These are phyloP conservation scores for Rapana venosa DNA, from an alignment of 2,888 invertebrate species.

Conservation along the genomic window DNA sequence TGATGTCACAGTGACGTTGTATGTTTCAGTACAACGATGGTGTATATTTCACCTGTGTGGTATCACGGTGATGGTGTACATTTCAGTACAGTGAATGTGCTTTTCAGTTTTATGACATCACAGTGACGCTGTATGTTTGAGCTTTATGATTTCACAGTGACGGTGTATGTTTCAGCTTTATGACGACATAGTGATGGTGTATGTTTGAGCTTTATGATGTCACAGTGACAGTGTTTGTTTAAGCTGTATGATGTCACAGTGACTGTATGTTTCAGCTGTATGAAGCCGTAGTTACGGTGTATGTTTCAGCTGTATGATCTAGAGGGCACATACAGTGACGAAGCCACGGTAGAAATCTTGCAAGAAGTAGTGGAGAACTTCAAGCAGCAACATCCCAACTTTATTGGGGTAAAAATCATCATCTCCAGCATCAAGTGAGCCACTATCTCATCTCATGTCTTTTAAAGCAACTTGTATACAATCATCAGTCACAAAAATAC, in stretches of 20 bases:
- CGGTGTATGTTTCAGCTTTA: background rate
- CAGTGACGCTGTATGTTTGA: background rate
- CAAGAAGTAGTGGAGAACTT: conserved; percentile 57
- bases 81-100: background rate
- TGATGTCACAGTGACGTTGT: background rate
- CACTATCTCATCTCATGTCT: background rate
- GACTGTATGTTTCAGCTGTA: background rate
- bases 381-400: conserved; percentile 59
- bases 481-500: background rate
- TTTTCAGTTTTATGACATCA: background rate
- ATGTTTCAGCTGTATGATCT: conserved; percentile 64
- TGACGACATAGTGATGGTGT: background rate
- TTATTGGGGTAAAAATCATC: conserved; percentile 67
- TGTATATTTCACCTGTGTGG: background rate
- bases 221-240: background rate
- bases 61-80: background rate
- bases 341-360: conserved; percentile 57
- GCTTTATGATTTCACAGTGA: too few relatives aligned
- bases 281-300: background rate
- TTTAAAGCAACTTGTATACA: background rate
- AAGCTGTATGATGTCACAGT: background rate
- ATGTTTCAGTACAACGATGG: background rate
- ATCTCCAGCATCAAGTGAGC: conserved; percentile 58
- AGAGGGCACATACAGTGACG: conserved; percentile 57
- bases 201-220: background rate